Conservation (phyloP, 2,888 invertebrate genomes). For the Lottia gigantea region DNA sequence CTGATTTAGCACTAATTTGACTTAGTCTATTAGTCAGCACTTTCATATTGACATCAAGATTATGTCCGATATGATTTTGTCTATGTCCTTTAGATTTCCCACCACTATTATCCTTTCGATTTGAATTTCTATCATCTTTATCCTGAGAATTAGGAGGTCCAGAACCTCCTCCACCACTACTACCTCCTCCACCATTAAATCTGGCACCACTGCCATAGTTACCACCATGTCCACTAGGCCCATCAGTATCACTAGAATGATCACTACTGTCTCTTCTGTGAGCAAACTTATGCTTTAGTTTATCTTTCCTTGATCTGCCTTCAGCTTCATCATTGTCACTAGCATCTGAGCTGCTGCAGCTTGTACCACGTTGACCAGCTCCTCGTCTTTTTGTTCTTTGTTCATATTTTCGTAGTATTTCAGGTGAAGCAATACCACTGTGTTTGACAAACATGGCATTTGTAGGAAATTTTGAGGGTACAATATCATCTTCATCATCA, state of each 20-base stretch:
- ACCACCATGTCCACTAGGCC: constrained; percentile 51
- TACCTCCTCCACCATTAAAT: constrained; percentile 35
- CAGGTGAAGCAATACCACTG: constrained; percentile 62
- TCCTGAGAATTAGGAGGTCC: constrained; percentile 31
- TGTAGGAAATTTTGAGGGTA: constrained; percentile 48
- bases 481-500: constrained; percentile 64
- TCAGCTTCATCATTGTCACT: constrained; percentile 78
- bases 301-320: constrained; percentile 58
- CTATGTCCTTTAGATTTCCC: constrained; percentile 42
- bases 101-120: constrained; percentile 32
- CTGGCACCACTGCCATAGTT: constrained; percentile 42
- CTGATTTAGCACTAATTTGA: constrained; percentile 44
- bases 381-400: constrained; percentile 73
- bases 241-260: constrained; percentile 67
- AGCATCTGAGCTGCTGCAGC: constrained; percentile 93
- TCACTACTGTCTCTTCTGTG: constrained; percentile 65
- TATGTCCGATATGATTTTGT: constrained; percentile 37
- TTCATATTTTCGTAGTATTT: constrained; percentile 67
- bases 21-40: constrained; percentile 30
- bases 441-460: constrained; percentile 35
- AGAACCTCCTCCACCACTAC: constrained; percentile 28
- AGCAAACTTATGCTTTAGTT: constrained; percentile 59
- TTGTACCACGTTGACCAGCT: constrained; percentile 78
- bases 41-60: constrained; percentile 33
- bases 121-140: constrained; percentile 23